A percentile compares a stretch with the other conserved stretches of the same genome.
phyloP scores from a whole-genome alignment of 2,888 invertebrate species.

The Unio pictorum region DNA sequence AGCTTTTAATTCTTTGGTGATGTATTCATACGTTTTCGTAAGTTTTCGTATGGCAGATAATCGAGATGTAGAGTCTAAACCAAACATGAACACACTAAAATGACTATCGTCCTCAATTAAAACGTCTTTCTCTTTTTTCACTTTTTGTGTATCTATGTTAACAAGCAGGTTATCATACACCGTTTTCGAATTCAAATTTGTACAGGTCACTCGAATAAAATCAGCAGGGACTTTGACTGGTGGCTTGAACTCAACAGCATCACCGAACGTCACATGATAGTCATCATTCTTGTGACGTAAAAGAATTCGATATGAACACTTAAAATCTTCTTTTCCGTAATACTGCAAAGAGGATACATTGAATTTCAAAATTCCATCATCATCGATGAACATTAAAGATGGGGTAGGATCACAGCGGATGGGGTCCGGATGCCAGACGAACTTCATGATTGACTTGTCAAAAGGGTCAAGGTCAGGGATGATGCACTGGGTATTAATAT shows the following conservation, averaged over 20 bases:
- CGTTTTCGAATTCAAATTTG: constrained; percentile 7
- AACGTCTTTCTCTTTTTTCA: constrained; percentile 1
- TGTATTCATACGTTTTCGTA: constrained; percentile 42
- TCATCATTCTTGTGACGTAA: constrained; percentile 27
- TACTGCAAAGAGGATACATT: constrained; percentile 21
- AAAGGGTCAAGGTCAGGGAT: constrained; percentile 42
- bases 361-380: constrained; percentile 23
- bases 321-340: constrained; percentile 8
- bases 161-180: constrained; percentile 37
- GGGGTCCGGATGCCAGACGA: constrained; percentile 41
- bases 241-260: constrained; percentile 19
- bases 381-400: constrained; percentile 29
- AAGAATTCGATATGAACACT: constrained; percentile 29
- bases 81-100: constrained; percentile 43
- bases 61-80: constrained; percentile 45
- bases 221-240: constrained; percentile 31
- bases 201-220: constrained; percentile 38
- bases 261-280: constrained; percentile 26
- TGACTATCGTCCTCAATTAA: constrained; percentile 8
- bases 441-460: constrained; percentile 39
- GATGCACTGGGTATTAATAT: constrained; percentile 31
- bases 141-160: constrained; percentile 21
- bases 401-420: constrained; percentile 32
- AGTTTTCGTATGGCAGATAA: constrained; percentile 44
- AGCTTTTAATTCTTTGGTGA: constrained; percentile 32